These are phyloP conservation scores for Zaprionus camerounensis DNA, from an alignment of 1,140 invertebrate genomes.

Conservation along the genomic window DNA sequence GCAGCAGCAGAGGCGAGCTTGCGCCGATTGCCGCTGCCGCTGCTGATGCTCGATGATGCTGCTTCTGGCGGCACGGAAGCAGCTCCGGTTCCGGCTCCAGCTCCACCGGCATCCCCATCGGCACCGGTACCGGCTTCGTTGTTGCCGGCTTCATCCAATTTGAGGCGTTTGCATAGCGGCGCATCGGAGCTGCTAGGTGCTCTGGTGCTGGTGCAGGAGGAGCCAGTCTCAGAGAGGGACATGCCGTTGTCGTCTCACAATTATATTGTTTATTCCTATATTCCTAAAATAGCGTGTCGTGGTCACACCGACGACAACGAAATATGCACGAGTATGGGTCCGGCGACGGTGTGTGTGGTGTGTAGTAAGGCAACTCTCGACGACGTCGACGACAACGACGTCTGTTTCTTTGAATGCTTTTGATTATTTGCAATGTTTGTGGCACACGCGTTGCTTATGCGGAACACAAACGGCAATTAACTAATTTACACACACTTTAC, in stretches of 20 bases:
- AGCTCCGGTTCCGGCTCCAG: slow-evolving; percentile 25
- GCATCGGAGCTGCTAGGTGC: slow-evolving; percentile 26
- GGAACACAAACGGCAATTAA: slow-evolving; percentile 7
- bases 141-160: slow-evolving; percentile 85
- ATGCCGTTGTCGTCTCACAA: slow-evolving; percentile 20
- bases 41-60: slow-evolving; percentile 45
- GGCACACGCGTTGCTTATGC: slow-evolving; percentile 25
- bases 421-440: slow-evolving; percentile 20
- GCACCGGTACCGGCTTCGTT: not conserved
- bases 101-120: slow-evolving; percentile 35
- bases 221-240: slow-evolving; percentile 39
- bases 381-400: slow-evolving; percentile 14
- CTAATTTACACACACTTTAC: slow-evolving; percentile 40
- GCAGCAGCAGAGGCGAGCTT: slow-evolving; percentile 38
- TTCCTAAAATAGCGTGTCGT: slow-evolving; percentile 59
- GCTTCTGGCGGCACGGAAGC: slow-evolving; percentile 27
- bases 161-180: slow-evolving; percentile 38
- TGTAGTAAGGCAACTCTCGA: slow-evolving; percentile 3
- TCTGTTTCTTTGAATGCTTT: slow-evolving; percentile 40
- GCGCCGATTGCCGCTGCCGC: slow-evolving; percentile 40
- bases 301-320: slow-evolving; percentile 23
- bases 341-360: slow-evolving; percentile 4
- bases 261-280: slow-evolving; percentile 46
- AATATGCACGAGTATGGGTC: slow-evolving; percentile 40
- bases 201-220: slow-evolving; percentile 38